Evolutionary conservation across 1,140 invertebrate species (phyloP).

Genomic region (Amyelois transitella): DNA sequence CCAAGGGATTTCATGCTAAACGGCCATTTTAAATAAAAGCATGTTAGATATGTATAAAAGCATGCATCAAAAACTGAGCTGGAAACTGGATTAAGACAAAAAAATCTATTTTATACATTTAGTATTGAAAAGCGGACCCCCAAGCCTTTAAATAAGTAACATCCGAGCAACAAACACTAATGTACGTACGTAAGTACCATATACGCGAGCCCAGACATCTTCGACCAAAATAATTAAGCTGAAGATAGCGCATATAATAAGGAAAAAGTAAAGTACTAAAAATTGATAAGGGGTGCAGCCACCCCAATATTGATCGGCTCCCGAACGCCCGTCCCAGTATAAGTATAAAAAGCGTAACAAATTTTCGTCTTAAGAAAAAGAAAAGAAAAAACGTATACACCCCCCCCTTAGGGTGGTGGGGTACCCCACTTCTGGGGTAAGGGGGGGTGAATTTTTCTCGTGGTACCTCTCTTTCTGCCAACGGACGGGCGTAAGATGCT

Average conservation of each 20-base stretch:
- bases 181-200: too few species aligned
- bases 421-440: constrained; percentile 19
- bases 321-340: constrained; percentile 45
- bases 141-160: too few species aligned
- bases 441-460: constrained; percentile 54
- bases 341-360: constrained; percentile 74
- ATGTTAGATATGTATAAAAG: too few species aligned
- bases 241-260: constrained; percentile 51
- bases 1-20: too few species aligned
- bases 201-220: too few species aligned
- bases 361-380: constrained; percentile 75
- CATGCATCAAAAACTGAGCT: too few species aligned
- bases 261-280: constrained; percentile 62
- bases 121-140: too few species aligned
- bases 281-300: constrained; percentile 62
- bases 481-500: constrained; percentile 52
- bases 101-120: too few species aligned
- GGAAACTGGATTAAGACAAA: too few species aligned
- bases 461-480: constrained; percentile 40
- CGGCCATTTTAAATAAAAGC: too few species aligned
- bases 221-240: constrained; percentile 43
- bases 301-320: constrained; percentile 53
- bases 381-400: constrained; percentile 73
- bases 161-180: too few species aligned
- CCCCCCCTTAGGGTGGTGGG: constrained; percentile 44